Percentiles rank a stretch among this genome's conserved stretches.
These are phyloP conservation scores for Somateria mollissima DNA, from an alignment of 2,797 vertebrate genomes.

Conservation along the genomic window DNA sequence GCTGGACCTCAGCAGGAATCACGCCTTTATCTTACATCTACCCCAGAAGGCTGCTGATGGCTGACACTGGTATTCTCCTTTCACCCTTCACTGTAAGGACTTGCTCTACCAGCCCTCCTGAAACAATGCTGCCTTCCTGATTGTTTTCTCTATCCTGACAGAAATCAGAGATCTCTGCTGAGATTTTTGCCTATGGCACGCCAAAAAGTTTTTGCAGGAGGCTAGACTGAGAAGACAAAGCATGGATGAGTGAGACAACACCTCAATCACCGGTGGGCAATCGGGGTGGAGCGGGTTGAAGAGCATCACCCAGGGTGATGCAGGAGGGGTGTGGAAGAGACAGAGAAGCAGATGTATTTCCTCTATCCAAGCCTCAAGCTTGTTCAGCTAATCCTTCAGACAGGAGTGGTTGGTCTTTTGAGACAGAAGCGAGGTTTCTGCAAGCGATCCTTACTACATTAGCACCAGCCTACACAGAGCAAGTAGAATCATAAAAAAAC, in stretches of 20 bases:
- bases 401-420: not conserved
- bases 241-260: not conserved
- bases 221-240: not conserved
- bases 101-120: not conserved
- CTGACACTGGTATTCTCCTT: not conserved
- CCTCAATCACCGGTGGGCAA: not conserved
- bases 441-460: not conserved
- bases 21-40: not conserved
- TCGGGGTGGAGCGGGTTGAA: not conserved
- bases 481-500: not conserved
- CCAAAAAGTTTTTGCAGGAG: not conserved
- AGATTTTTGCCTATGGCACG: not conserved
- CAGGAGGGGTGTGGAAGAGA: not conserved
- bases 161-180: not conserved
- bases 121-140: not conserved
- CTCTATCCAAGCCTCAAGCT: not conserved
- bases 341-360: not conserved
- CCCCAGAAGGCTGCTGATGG: not conserved
- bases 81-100: not conserved
- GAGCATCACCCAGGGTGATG: not conserved
- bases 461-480: not conserved
- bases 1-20: not conserved
- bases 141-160: not conserved
- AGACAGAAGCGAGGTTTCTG: not conserved
- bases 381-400: not conserved